Percentiles rank a stretch among this genome's conserved stretches.
These are phyloP conservation scores for Drosophila ercepeae DNA, from an alignment of 1,140 invertebrate genomes.

Conservation along the genomic window DNA sequence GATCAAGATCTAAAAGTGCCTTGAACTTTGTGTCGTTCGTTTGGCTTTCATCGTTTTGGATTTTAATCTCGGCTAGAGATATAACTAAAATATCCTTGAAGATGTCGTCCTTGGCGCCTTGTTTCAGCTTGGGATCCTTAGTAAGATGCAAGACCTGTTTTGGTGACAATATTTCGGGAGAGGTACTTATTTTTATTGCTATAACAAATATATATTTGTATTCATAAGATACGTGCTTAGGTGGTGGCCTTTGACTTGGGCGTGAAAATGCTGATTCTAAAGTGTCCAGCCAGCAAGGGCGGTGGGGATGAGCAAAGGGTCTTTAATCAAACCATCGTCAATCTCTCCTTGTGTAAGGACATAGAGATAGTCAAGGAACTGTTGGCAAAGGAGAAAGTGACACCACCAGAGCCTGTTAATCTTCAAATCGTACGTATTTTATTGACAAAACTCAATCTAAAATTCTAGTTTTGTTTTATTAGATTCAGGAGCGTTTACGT, in stretches of 20 bases:
- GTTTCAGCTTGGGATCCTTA: constrained; percentile 23
- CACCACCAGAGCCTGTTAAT: constrained; percentile 16
- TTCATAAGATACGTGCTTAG: neutral
- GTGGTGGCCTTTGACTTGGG: constrained; percentile 25
- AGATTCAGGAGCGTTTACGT: constrained; percentile 47
- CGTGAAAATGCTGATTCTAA: constrained; percentile 47
- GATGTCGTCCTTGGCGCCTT: constrained; percentile 21
- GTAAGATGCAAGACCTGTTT: constrained; percentile 52
- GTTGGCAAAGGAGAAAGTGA: neutral
- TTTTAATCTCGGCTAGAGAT: neutral
- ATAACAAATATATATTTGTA: neutral
- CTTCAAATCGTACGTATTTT: constrained; percentile 5
- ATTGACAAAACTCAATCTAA: neutral
- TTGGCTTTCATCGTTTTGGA: no score
- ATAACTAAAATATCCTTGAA: neutral
- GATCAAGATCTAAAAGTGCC: constrained; percentile 3
- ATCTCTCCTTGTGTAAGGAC: constrained; percentile 36
- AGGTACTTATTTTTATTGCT: constrained; percentile 6
- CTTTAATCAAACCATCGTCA: constrained; percentile 21
- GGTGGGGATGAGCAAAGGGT: constrained; percentile 8
- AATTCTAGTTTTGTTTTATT: neutral
- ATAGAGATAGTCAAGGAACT: constrained; percentile 46
- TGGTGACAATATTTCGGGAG: constrained; percentile 34
- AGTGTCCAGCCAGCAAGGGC: constrained; percentile 12
- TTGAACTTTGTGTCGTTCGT: neutral